Evolutionary conservation across 2,113 vertebrate species (phyloP), one percentile per base, ranked within the genome.

Genomic region (Acinonyx jubatus): DNA sequence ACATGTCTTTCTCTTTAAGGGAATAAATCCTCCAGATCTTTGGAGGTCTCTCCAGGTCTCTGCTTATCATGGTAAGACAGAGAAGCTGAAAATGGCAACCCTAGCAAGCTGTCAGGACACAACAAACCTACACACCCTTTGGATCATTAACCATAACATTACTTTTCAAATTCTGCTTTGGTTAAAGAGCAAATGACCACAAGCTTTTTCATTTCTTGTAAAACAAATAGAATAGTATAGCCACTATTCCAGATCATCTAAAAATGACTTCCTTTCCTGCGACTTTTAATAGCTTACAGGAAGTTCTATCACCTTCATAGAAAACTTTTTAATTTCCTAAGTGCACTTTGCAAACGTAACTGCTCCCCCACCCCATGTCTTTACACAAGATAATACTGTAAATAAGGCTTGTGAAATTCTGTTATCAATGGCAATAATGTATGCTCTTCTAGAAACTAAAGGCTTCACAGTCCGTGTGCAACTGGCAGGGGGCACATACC

Each of bases 181-280:
- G 31, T 57, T 85, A 89, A 93, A 96, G 93, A 80, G 52, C 50
- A 94, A 96, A 38, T 6, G 19, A 36, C 18, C 29, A 12, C 2
- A 18, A 38, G 38, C 25, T 93, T 61, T 88, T 78, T 73, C 15
- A 31, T 69, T 52, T 91, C 55, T 27, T 38, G 14, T 38, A 76
- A 81, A n/a, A 41, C 12, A 55, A 89, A 50, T 11, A 89, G 36
- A 63, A 91, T 25, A 29, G 1, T 38, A 29, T 1, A 74, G 84
- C 36, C 74, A 95, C 27, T 57, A 27, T 36, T 31, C 78, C 52
- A 83, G 38, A 74, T 25, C 48, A 69, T 63, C 45, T 84, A 65
- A 94, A 96, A 76, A 81, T 89, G 71, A 93, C 76, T 95, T 83
- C 33, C 84, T 81, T 81, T 92, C 93, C 89, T 69, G 7, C 83